Conservation (phyloP, 2,888 invertebrate genomes). For the Leucophora obtusa region DNA sequence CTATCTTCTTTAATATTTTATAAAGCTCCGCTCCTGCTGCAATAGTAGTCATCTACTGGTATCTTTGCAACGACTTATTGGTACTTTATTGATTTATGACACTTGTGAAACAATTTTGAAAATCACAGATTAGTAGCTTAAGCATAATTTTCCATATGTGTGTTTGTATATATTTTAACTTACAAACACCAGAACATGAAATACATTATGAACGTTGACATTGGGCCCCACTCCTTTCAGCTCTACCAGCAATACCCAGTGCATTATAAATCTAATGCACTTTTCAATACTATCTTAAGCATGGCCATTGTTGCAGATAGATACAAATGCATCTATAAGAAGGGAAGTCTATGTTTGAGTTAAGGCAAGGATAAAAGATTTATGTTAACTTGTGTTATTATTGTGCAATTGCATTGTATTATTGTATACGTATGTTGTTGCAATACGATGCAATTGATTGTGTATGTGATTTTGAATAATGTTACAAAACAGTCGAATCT, state of each 20-base stretch:
- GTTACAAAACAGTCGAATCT: conserved; percentile 56
- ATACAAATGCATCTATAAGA: background rate
- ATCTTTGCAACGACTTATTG: conserved; percentile 73
- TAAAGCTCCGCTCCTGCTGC: conserved; percentile 9
- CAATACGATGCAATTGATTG: conserved; percentile 76
- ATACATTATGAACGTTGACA: background rate
- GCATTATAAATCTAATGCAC: conserved; percentile 36
- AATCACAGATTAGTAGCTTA: conserved; percentile 75
- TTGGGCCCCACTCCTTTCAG: background rate
- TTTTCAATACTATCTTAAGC: conserved; percentile 51
- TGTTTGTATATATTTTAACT: conserved; percentile 11
- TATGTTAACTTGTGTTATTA: conserved; percentile 55
- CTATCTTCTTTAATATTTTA: background rate
- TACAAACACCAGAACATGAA: background rate
- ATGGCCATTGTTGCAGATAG: conserved; percentile 1
- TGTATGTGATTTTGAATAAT: conserved; percentile 73
- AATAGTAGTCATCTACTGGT: conserved; percentile 10
- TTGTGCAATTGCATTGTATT: conserved; percentile 41
- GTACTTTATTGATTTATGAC: conserved; percentile 78
- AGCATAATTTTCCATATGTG: conserved; percentile 66
- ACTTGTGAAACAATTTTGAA: conserved; percentile 77
- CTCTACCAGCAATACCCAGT: background rate
- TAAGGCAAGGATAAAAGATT: conserved; percentile 53
- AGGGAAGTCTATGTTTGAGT: conserved; percentile 4
- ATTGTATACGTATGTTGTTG: conserved; percentile 56